Percentiles rank a stretch among this genome's conserved stretches.
Evolutionary conservation across 2,113 vertebrate species (phyloP).

Genomic region (Hystrix brachyura): DNA sequence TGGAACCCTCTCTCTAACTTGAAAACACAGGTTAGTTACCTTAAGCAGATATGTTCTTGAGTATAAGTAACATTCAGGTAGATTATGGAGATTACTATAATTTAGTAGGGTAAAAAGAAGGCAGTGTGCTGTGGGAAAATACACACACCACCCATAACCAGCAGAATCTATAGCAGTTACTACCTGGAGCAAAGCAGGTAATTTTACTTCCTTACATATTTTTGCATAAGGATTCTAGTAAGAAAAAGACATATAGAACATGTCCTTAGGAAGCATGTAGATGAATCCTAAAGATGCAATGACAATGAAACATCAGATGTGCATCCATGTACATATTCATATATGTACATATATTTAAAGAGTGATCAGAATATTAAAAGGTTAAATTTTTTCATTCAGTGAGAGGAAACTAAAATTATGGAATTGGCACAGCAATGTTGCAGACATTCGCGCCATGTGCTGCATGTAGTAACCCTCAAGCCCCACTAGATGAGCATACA

Average conservation of each 20-base stretch:
- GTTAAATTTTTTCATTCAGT: background rate
- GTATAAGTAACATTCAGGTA: background rate
- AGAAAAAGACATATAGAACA: background rate
- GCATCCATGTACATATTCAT: background rate
- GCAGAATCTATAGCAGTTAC: background rate
- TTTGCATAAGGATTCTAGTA: slow-evolving; percentile 47
- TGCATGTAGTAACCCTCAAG: background rate
- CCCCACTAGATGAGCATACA: background rate
- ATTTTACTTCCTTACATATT: slow-evolving; percentile 37
- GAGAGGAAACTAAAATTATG: background rate
- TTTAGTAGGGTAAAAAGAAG: slow-evolving; percentile 51
- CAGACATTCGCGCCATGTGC: background rate
- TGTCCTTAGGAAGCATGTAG: background rate
- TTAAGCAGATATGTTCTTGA: background rate
- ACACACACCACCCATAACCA: background rate
- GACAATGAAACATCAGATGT: slow-evolving; percentile 29
- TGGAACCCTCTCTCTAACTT: background rate
- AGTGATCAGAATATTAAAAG: slow-evolving; percentile 29
- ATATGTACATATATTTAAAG: slow-evolving; percentile 29
- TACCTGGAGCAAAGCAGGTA: slow-evolving; percentile 3
- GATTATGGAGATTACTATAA: background rate
- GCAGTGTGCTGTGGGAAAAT: background rate
- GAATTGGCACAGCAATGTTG: background rate
- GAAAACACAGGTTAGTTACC: slow-evolving; percentile 23
- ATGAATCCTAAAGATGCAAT: slow-evolving; percentile 9